phyloP scores from a whole-genome alignment of 2,888 invertebrate genomes.

The Scaeva pyrastri region DNA sequence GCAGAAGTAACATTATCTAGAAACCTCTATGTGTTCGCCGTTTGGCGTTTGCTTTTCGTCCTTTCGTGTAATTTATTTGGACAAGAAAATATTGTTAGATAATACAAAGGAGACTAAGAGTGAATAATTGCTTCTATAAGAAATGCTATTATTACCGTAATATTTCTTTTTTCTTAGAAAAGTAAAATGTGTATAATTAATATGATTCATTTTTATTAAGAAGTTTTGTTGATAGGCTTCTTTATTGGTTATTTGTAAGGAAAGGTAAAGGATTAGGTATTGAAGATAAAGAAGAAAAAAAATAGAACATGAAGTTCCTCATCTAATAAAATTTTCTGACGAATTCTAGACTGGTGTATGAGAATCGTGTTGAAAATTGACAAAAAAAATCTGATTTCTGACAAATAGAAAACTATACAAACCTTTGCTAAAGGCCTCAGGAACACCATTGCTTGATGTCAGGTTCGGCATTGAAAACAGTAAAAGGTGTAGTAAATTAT shows the following conservation, averaged over 20 bases:
- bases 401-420: too few relatives aligned
- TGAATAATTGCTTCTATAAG: slow-evolving; percentile 56
- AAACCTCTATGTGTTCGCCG: neutral
- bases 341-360: too few relatives aligned
- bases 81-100: slow-evolving; percentile 63
- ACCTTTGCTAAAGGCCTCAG: too few relatives aligned
- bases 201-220: slow-evolving; percentile 20
- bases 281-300: too few relatives aligned
- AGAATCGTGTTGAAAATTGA: too few relatives aligned
- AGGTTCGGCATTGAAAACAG: too few relatives aligned
- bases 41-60: slow-evolving; percentile 22
- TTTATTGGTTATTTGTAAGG: neutral
- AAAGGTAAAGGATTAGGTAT: neutral
- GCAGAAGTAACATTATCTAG: slow-evolving; percentile 65
- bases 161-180: slow-evolving; percentile 8
- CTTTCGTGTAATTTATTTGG: slow-evolving; percentile 66
- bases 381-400: too few relatives aligned
- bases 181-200: slow-evolving; percentile 10
- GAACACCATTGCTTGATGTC: too few relatives aligned
- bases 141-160: slow-evolving; percentile 5
- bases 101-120: slow-evolving; percentile 17
- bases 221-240: neutral
- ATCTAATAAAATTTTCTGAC: too few relatives aligned
- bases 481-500: too few relatives aligned
- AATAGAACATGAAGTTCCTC: too few relatives aligned